Evolutionary conservation across 2,113 vertebrate genomes (phyloP).

Genomic region (Chelonoidis abingdonii): DNA sequence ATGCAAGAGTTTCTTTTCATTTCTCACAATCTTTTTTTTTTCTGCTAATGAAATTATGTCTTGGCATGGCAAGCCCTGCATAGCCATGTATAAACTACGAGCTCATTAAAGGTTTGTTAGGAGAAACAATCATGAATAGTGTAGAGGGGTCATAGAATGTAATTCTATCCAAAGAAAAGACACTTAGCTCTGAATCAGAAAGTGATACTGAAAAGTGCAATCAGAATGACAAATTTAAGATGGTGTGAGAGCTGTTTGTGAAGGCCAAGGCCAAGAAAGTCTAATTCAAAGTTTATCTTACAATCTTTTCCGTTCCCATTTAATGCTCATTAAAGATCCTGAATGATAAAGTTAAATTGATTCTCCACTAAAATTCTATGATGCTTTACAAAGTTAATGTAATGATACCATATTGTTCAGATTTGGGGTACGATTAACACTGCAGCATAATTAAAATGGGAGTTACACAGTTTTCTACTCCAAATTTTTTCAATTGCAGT

Average conservation of each 20-base stretch:
- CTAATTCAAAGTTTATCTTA: constrained; percentile 43
- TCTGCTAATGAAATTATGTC: neutral
- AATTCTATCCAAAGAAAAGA: neutral
- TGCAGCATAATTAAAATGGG: neutral
- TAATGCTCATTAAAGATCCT: constrained; percentile 46
- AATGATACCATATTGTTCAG: constrained; percentile 32
- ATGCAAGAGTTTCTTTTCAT: neutral
- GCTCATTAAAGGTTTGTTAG: neutral
- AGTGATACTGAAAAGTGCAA: neutral
- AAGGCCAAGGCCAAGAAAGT: neutral
- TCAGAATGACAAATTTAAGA: neutral
- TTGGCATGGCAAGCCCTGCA: neutral
- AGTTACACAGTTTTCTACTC: neutral
- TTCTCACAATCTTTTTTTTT: fast-evolving
- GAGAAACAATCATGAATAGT: neutral
- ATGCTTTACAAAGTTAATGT: constrained; percentile 44
- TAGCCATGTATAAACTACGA: neutral
- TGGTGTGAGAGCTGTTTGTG: neutral
- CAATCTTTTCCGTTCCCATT: constrained; percentile 4
- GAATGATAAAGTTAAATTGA: constrained; percentile 58
- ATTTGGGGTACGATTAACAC: constrained; percentile 49
- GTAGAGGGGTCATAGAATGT: neutral
- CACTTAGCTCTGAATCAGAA: neutral
- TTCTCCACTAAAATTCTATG: constrained; percentile 58
- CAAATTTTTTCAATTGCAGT: neutral